Conservation (phyloP, 2,888 invertebrate genomes). For the Hypena proboscidalis region DNA sequence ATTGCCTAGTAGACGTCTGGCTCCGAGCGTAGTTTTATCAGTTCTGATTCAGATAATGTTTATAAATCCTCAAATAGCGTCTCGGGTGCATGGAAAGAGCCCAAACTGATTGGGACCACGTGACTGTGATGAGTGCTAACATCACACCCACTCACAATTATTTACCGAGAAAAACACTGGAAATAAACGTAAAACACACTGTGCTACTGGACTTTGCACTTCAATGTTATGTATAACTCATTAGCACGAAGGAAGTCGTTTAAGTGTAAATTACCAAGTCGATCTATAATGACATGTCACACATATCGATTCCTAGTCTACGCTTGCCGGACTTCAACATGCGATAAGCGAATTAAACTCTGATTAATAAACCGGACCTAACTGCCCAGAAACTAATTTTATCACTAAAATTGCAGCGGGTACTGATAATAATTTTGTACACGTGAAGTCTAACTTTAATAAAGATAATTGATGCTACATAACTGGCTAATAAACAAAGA, state of each 20-base stretch:
- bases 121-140: slow-evolving; percentile 13
- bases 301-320: no score
- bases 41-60: slow-evolving; percentile 32
- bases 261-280: no score
- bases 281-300: no score
- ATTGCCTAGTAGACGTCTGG: slow-evolving; percentile 12
- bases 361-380: not conserved
- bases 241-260: not conserved
- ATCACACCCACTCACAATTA: slow-evolving; percentile 30
- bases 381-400: not conserved
- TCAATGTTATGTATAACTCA: slow-evolving; percentile 5
- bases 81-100: slow-evolving; percentile 18
- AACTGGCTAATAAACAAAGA: slow-evolving; percentile 34
- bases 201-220: slow-evolving; percentile 24
- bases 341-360: no score
- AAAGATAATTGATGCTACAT: slow-evolving; percentile 10
- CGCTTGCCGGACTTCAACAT: no score
- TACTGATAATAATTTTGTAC: not conserved
- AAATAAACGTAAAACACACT: slow-evolving; percentile 20
- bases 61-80: slow-evolving; percentile 27
- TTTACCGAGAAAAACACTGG: slow-evolving; percentile 8
- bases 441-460: no score
- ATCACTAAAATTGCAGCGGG: not conserved
- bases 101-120: slow-evolving; percentile 21
- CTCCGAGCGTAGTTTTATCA: slow-evolving; percentile 30